Percentiles rank a stretch among this genome's conserved stretches.
Conservation (phyloP, 2,113 vertebrate genomes). For the Myotis yumanensis region DNA sequence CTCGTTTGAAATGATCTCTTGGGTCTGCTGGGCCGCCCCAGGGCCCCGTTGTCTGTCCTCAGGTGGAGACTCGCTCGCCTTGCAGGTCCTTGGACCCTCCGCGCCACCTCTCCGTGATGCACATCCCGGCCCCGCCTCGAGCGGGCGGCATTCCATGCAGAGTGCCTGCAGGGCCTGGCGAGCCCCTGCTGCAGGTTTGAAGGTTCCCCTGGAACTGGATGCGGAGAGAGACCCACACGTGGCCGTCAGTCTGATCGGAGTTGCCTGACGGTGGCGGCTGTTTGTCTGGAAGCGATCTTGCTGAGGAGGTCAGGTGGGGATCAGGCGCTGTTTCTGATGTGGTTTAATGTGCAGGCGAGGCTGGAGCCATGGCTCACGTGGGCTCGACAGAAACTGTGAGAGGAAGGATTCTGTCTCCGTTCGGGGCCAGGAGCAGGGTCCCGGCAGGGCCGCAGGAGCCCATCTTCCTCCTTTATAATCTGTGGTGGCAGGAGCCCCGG, state of each 20-base stretch:
- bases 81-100: background rate
- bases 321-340: background rate
- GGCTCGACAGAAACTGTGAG: background rate
- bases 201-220: background rate
- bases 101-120: fast-evolving
- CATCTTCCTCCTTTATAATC: background rate
- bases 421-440: background rate
- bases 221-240: background rate
- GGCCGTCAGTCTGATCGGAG: background rate
- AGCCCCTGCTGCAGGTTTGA: too few relatives aligned
- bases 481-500: background rate
- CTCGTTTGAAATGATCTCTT: background rate
- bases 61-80: too few relatives aligned
- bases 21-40: background rate
- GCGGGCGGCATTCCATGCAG: background rate
- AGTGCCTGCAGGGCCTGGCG: too few relatives aligned
- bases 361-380: background rate
- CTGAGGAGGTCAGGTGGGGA: background rate
- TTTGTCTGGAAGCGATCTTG: background rate
- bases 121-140: background rate
- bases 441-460: background rate
- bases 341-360: background rate
- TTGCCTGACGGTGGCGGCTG: background rate
- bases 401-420: background rate
- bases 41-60: background rate